Conservation (phyloP, 2,797 vertebrate genomes). For the Rhyacichthys aspro region DNA sequence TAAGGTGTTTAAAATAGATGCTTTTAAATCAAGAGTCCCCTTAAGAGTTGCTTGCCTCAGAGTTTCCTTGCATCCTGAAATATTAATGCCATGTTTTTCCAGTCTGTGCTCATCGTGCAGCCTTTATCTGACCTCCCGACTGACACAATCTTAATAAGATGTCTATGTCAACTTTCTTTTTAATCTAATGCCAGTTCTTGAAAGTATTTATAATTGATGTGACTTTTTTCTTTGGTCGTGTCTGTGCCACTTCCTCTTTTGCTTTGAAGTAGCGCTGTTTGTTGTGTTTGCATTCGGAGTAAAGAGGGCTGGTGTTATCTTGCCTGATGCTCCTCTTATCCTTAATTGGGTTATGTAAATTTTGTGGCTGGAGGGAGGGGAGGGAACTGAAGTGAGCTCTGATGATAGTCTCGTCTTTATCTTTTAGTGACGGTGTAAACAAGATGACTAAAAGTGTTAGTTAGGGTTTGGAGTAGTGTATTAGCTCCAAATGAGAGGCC, state of each 20-base stretch:
- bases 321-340: slow-evolving; percentile 40
- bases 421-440: not conserved
- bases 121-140: slow-evolving; percentile 30
- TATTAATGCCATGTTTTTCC: slow-evolving; percentile 46
- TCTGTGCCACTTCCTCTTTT: not conserved
- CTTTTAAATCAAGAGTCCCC: slow-evolving; percentile 26
- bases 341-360: slow-evolving; percentile 55
- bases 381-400: slow-evolving; percentile 6
- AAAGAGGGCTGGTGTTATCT: slow-evolving; percentile 49
- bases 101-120: slow-evolving; percentile 15
- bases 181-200: slow-evolving; percentile 28
- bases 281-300: slow-evolving; percentile 32
- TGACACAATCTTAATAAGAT: slow-evolving; percentile 30
- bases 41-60: slow-evolving; percentile 11
- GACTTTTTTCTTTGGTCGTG: slow-evolving; percentile 4
- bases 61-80: slow-evolving; percentile 24
- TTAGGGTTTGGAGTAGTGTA: not conserved
- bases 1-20: slow-evolving; percentile 19
- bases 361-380: slow-evolving; percentile 15
- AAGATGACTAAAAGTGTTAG: not conserved
- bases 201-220: slow-evolving; percentile 54
- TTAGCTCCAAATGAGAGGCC: too few species aligned
- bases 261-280: slow-evolving; percentile 61
- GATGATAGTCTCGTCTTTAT: slow-evolving; percentile 17
- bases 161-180: slow-evolving; percentile 21